These are phyloP conservation scores for Emberiza fucata DNA, from an alignment of 2,113 vertebrate species.

Conservation along the genomic window DNA sequence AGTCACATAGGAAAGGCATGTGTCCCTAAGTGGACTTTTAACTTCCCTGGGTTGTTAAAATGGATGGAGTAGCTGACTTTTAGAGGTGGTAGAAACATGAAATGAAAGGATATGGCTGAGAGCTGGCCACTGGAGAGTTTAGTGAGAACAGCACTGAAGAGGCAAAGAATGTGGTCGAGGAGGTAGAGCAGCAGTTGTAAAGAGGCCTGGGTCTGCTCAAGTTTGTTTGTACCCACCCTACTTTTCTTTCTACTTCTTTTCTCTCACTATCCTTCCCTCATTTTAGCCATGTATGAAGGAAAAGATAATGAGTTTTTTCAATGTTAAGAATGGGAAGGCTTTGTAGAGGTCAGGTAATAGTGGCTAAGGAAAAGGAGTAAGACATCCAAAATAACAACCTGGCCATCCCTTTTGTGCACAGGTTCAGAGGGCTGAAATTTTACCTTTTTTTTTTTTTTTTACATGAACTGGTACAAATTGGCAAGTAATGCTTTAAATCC, in stretches of 20 bases:
- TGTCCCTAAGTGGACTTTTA: not conserved
- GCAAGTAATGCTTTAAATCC: not conserved
- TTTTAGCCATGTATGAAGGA: not conserved
- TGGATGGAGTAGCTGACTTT: not conserved
- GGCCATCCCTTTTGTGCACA: not conserved
- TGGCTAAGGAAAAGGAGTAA: not conserved
- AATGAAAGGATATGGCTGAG: not conserved
- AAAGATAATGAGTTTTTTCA: not conserved
- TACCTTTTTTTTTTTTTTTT: constrained; percentile 14
- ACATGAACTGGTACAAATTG: not conserved
- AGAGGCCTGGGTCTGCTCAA: not conserved
- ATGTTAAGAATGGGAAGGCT: not conserved
- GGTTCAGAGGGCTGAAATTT: not conserved
- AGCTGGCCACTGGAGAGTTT: not conserved
- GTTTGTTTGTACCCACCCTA: not conserved
- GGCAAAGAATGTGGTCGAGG: not conserved
- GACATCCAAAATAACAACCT: not conserved
- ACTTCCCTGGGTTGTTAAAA: not conserved
- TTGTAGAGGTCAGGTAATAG: not conserved
- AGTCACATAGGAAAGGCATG: not conserved
- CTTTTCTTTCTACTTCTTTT: not conserved
- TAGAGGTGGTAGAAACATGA: not conserved
- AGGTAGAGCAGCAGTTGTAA: not conserved
- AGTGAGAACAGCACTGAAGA: not conserved
- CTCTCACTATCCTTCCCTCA: not conserved